These are phyloP conservation scores for Campoplex capitator DNA, from an alignment of 2,888 invertebrate species.

Conservation along the genomic window DNA sequence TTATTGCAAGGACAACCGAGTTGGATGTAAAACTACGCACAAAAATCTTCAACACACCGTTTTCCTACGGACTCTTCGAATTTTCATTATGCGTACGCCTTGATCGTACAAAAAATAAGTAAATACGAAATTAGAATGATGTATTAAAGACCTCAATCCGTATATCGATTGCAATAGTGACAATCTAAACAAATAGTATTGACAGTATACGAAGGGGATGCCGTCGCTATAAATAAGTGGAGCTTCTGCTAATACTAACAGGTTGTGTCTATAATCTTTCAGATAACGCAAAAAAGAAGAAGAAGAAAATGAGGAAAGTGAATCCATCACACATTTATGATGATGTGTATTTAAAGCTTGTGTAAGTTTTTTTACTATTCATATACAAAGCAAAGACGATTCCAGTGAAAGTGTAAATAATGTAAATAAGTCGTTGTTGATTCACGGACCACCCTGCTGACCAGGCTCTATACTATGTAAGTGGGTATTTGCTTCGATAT, in stretches of 20 bases:
- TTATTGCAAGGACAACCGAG: constrained; percentile 50
- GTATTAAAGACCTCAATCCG: background rate
- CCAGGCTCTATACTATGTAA: constrained; percentile 12
- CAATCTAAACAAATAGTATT: background rate
- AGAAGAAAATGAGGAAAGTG: background rate
- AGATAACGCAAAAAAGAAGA: background rate
- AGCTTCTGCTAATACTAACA: background rate
- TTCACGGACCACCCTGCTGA: constrained; percentile 57
- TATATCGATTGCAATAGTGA: background rate
- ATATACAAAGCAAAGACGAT: constrained; percentile 1
- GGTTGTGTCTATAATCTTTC: background rate
- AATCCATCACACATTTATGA: background rate
- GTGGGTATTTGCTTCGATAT: constrained; percentile 8
- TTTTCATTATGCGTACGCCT: constrained; percentile 2
- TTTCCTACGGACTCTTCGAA: constrained; percentile 35
- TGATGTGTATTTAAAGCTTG: background rate
- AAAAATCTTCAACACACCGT: constrained; percentile 36
- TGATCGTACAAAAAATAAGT: background rate
- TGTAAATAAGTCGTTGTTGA: constrained; percentile 50
- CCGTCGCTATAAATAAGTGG: background rate
- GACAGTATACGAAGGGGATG: background rate
- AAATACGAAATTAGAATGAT: background rate
- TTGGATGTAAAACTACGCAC: constrained; percentile 36
- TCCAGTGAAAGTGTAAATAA: constrained; percentile 59
- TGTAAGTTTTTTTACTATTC: background rate